phyloP scores from a whole-genome alignment of 2,113 vertebrate species.

The Anhinga rufa region DNA sequence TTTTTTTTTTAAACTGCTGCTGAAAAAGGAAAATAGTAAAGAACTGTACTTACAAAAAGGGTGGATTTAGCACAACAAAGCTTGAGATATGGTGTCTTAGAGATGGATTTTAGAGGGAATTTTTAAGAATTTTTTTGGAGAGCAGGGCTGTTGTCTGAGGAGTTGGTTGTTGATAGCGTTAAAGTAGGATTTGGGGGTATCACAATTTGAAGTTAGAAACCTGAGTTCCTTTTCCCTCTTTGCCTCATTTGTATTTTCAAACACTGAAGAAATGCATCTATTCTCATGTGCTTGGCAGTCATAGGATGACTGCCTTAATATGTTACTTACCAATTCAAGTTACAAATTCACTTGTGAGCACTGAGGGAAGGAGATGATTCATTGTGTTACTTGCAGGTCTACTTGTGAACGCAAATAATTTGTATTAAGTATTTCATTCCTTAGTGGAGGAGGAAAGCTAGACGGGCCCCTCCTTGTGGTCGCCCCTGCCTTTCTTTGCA shows the following conservation, averaged over 20 bases:
- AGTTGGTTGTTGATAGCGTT: neutral
- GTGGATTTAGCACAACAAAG: neutral
- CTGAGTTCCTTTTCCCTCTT: neutral
- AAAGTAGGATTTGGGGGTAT: neutral
- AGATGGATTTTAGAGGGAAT: neutral
- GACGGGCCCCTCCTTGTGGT: neutral
- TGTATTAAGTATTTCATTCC: neutral
- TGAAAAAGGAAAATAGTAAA: neutral
- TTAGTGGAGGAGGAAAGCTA: neutral
- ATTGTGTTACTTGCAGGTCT: neutral
- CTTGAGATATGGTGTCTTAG: neutral
- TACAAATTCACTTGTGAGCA: neutral
- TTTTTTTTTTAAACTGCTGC: neutral
- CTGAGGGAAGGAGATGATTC: fast-evolving
- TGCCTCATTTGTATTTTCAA: neutral
- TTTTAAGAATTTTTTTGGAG: neutral
- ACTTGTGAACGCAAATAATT: neutral
- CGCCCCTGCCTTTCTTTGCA: fast-evolving
- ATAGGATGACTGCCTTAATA: neutral
- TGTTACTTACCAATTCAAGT: too few relatives aligned
- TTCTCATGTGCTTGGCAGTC: neutral
- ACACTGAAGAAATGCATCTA: fast-evolving
- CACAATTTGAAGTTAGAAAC: neutral
- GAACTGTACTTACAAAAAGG: neutral
- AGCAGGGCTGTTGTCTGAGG: neutral